phyloP scores from a whole-genome alignment of 2,797 vertebrate genomes.

The Gallinago nigripennis region DNA sequence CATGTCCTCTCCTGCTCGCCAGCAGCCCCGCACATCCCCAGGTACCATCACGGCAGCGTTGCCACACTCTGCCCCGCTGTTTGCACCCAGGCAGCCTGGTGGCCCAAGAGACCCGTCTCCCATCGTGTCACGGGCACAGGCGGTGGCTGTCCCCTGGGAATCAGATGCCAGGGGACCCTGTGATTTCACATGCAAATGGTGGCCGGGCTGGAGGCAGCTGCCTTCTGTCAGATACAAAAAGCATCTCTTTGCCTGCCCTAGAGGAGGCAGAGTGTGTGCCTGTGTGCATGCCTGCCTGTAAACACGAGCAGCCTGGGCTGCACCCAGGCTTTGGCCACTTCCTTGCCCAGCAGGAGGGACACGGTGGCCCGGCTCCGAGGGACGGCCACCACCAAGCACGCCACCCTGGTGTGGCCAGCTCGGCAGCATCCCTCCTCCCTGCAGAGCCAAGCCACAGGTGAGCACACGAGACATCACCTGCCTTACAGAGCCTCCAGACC shows the following conservation, averaged over 20 bases:
- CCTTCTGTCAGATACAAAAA: neutral
- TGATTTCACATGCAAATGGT: neutral
- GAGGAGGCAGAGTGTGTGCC: neutral
- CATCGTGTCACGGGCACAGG: neutral
- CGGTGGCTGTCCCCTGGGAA: neutral
- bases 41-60: neutral
- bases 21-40: neutral
- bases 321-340: neutral
- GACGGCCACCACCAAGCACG: neutral
- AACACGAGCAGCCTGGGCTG: neutral
- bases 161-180: neutral
- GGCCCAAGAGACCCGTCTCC: neutral
- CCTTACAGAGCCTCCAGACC: neutral
- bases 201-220: neutral
- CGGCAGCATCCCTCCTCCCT: neutral
- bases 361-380: fast-evolving
- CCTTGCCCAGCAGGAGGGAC: neutral
- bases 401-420: neutral
- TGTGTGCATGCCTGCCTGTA: neutral
- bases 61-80: neutral
- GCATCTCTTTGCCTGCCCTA: neutral
- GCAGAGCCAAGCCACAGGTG: neutral
- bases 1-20: neutral
- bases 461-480: neutral
- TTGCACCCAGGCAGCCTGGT: neutral